Percentiles rank a stretch among this genome's conserved stretches.
Conservation (phyloP, 2,888 invertebrate species). For the Quadroppia sp. region DNA sequence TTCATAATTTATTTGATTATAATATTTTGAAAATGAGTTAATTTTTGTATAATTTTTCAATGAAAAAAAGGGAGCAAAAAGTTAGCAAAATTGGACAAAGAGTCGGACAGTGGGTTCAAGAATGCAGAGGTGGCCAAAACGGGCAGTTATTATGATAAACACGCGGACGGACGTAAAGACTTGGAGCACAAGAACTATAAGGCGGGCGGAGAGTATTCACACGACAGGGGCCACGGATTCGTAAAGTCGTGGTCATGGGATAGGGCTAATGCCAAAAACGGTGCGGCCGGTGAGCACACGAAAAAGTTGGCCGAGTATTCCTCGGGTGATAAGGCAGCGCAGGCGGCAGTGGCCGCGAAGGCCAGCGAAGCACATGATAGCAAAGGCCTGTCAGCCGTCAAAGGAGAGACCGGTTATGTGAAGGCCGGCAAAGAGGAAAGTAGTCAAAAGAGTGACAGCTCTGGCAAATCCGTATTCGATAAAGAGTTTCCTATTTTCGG, state of each 20-base stretch:
- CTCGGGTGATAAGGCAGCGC: neutral
- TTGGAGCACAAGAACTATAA: neutral
- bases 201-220: neutral
- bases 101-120: neutral
- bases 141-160: neutral
- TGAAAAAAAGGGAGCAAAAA: conserved; percentile 12
- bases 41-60: neutral
- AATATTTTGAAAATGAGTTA: neutral
- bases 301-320: neutral
- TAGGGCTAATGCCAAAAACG: neutral
- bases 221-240: conserved; percentile 38
- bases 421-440: neutral
- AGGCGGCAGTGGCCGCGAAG: neutral
- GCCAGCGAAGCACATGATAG: neutral
- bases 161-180: neutral
- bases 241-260: conserved; percentile 41
- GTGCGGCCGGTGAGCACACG: neutral
- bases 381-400: neutral
- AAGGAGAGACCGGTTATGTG: neutral
- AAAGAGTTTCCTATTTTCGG: conserved; percentile 19
- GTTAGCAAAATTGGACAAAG: conserved; percentile 7
- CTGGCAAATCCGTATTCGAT: neutral
- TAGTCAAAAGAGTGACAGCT: neutral
- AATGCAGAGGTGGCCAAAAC: neutral
- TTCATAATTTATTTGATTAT: too few relatives aligned